phyloP scores from a whole-genome alignment of 37 sponge, comb jelly and placozoan species.

The Halichondria panicea region DNA sequence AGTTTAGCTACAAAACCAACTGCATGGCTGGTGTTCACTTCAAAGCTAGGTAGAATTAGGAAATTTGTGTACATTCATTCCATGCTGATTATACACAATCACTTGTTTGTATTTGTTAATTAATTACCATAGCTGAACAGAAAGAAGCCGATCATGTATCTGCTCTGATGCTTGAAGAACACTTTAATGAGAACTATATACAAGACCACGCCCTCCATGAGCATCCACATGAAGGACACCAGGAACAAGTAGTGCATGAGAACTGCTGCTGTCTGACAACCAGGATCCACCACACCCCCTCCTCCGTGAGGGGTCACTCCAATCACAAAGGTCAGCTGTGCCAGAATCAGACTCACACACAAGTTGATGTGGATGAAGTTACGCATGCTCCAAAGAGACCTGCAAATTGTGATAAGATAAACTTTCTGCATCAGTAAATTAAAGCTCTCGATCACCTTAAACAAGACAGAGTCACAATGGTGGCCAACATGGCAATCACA shows the following conservation, averaged over 20 bases:
- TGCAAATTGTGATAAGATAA: too few relatives aligned
- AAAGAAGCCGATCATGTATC: constrained; percentile 16
- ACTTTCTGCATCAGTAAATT: too few relatives aligned
- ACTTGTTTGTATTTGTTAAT: too few relatives aligned
- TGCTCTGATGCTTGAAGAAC: constrained; percentile 23
- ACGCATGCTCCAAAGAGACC: constrained; percentile 49
- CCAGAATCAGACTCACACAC: constrained; percentile 53
- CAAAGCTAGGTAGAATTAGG: too few relatives aligned
- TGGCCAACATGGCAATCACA: constrained; percentile 11
- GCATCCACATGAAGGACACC: constrained; percentile 78
- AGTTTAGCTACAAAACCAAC: too few relatives aligned
- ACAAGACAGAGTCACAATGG: not conserved
- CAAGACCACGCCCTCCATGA: constrained; percentile 77
- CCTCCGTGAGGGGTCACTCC: constrained; percentile 9
- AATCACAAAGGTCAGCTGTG: constrained; percentile 45
- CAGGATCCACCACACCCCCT: too few relatives aligned
- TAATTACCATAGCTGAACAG: constrained; percentile 25
- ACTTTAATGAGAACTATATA: constrained; percentile 58
- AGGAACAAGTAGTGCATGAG: constrained; percentile 58
- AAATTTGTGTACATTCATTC: too few relatives aligned
- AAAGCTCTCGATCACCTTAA: not conserved
- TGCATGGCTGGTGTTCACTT: too few relatives aligned
- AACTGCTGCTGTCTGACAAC: constrained; percentile 44
- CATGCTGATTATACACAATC: too few relatives aligned
- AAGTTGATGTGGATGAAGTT: constrained; percentile 62